Conservation (phyloP, 2,797 vertebrate species). For the Euthynnus affinis region DNA sequence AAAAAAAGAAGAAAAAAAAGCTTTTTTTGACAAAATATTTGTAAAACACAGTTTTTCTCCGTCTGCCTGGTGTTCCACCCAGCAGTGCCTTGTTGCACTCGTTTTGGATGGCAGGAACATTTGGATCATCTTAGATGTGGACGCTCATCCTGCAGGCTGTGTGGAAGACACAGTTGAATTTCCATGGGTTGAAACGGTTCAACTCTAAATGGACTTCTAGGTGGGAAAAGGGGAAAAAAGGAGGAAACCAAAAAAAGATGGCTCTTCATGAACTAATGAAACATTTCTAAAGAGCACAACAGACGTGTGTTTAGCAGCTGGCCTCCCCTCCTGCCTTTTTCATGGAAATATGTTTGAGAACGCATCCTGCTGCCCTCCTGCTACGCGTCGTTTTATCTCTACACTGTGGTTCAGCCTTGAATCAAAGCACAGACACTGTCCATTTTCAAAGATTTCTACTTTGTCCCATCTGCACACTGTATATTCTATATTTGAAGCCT, state of each 20-base stretch:
- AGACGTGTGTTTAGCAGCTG: conserved; percentile 24
- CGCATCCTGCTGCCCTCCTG: conserved; percentile 44
- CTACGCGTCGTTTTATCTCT: conserved; percentile 54
- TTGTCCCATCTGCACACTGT: conserved; percentile 51
- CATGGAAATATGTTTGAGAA: conserved; percentile 46
- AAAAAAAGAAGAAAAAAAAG: conserved; percentile 6
- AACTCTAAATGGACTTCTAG: conserved; percentile 49
- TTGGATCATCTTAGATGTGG: conserved; percentile 59
- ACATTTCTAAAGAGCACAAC: conserved; percentile 55
- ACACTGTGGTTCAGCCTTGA: conserved; percentile 63
- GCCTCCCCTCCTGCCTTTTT: conserved; percentile 55
- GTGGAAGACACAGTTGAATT: conserved; percentile 51
- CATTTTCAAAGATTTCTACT: conserved; percentile 59
- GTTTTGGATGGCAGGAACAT: conserved; percentile 70
- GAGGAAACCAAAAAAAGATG: conserved; percentile 22
- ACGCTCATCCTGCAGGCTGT: conserved; percentile 49
- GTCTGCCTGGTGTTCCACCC: conserved; percentile 80
- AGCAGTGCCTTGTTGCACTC: conserved; percentile 87
- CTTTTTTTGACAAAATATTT: conserved; percentile 73
- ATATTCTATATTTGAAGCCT: conserved; percentile 59
- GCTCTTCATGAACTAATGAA: conserved; percentile 46
- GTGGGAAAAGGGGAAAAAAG: conserved; percentile 24
- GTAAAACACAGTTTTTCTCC: conserved; percentile 68
- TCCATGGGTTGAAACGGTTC: conserved; percentile 20
- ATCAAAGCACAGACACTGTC: conserved; percentile 67